Percentiles rank a stretch among this genome's conserved stretches.
Evolutionary conservation across 2,113 vertebrate genomes (phyloP).

Genomic region (Alligator mississippiensis): DNA sequence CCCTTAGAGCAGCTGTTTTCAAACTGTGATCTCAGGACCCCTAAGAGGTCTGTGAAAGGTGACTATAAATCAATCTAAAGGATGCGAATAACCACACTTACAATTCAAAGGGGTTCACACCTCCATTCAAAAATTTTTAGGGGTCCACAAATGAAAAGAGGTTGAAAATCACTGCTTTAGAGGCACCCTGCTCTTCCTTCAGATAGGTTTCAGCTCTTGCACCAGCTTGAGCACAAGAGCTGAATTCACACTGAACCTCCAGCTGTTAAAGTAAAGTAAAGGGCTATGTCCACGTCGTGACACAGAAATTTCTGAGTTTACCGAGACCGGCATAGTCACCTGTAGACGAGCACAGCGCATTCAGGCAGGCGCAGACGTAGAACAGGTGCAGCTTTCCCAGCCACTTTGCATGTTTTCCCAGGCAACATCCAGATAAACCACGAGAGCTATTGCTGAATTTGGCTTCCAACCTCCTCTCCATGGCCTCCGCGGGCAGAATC

Average conservation of each 20-base stretch:
- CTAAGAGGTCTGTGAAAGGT: no score
- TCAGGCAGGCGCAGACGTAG: slow-evolving; percentile 74
- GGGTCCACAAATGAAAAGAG: no score
- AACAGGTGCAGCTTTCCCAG: slow-evolving; percentile 68
- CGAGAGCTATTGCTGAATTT: slow-evolving; percentile 56
- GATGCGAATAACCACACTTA: no score
- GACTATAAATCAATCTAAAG: no score
- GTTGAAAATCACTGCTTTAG: no score
- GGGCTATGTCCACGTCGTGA: neutral
- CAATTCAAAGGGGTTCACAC: no score
- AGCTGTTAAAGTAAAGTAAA: slow-evolving; percentile 29
- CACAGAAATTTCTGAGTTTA: neutral
- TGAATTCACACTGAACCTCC: neutral
- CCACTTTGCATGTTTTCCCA: slow-evolving; percentile 58
- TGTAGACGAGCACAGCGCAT: slow-evolving; percentile 75
- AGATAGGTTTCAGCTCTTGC: neutral
- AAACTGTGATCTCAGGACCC: neutral
- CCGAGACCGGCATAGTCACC: slow-evolving; percentile 62
- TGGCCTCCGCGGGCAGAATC: slow-evolving; percentile 75
- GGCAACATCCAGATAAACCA: slow-evolving; percentile 42
- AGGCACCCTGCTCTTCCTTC: no score
- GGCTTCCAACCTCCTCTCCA: slow-evolving; percentile 80
- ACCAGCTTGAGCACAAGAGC: neutral
- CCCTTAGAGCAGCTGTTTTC: neutral
- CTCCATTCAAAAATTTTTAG: no score